phyloP scores from a whole-genome alignment of 2,113 vertebrate genomes.

The Mugil cephalus region DNA sequence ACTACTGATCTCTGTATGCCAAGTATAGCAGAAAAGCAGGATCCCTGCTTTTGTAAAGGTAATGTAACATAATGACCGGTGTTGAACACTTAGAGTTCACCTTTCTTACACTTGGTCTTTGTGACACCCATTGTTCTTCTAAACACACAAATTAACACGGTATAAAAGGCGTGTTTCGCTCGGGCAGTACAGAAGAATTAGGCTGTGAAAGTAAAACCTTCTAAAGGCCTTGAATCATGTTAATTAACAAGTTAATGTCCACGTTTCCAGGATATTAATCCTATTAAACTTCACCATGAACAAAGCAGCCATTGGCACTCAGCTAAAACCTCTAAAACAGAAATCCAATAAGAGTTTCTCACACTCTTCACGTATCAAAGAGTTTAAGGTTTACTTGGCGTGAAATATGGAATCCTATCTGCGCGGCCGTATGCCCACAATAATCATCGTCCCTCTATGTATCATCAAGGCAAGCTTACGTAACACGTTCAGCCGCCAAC shows the following conservation, averaged over 20 bases:
- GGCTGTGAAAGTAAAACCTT: conserved; percentile 29
- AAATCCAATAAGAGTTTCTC: conserved; percentile 20
- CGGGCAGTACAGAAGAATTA: conserved; percentile 19
- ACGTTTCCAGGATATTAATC: conserved; percentile 42
- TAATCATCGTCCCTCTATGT: conserved; percentile 37
- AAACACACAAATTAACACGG: conserved; percentile 12
- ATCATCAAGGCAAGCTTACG: conserved; percentile 39
- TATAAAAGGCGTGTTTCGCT: conserved; percentile 14
- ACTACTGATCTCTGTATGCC: neutral
- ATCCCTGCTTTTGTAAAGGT: neutral
- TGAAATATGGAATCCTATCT: conserved; percentile 46
- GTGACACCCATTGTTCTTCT: neutral
- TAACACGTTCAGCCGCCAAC: conserved; percentile 42
- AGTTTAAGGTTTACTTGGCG: conserved; percentile 49
- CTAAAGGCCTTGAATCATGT: conserved; percentile 33
- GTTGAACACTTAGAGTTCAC: too few species aligned
- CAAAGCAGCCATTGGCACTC: conserved; percentile 35
- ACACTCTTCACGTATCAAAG: conserved; percentile 14
- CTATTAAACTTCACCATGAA: conserved; percentile 31
- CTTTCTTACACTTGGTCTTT: neutral
- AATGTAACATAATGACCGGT: neutral
- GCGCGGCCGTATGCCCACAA: conserved; percentile 25
- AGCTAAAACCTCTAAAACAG: conserved; percentile 13
- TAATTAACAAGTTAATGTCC: conserved; percentile 45
- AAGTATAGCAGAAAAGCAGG: neutral